Base-by-base conservation (phyloP, 1,140 invertebrate species). In the Probaryconus sp. region DNA sequence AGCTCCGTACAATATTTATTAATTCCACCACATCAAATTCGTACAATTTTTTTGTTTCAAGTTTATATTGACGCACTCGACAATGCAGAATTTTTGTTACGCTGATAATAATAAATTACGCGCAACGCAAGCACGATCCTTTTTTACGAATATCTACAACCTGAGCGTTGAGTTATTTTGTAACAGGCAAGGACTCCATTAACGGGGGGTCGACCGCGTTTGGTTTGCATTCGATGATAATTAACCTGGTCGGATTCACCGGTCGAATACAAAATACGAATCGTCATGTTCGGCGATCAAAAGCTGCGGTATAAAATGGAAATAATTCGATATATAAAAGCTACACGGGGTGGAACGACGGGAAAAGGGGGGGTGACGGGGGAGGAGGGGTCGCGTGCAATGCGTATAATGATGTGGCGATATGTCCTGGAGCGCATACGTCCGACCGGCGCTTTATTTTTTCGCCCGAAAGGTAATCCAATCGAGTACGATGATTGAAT, bases 401-500 rank as follows among this genome's bases (percentile, higher is more conserved):
- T 14, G 38, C 64, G 79, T 78, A 76, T 80, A 82, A 83, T 81
- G 79, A 84, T 78, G 60, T 67, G 48, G 33, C 71, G 74, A 55
- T 77, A 75, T 79, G 74, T 70, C 70, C 69, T 58, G 51, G 58
- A 67, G 71, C 73, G 63, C 53, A 33, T 42, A 50, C 40, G 33
- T 53, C 47, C 51, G 24, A 38, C 7, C 42, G 10, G 45, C 53
- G 9, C 1, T 55, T 26, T 28, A 35, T 75, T 79, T 81, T 80
- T 82, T 83, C 63, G 60, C 68, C 68, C 75, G 68, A 79, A 81
- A 77, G 76, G 75, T 85, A 87, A 86, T 85, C 79, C 78, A 86
- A 86, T 87, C 79, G 79, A 76, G 77, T 79, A 78, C 79, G 79
- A 83, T 86, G 85, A 88, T 88, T 85, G 84, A 84, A 87, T 87